Evolutionary conservation across 1,140 invertebrate genomes (phyloP), one percentile per base, ranked within the genome.

Genomic region (Ceratina japonica): DNA sequence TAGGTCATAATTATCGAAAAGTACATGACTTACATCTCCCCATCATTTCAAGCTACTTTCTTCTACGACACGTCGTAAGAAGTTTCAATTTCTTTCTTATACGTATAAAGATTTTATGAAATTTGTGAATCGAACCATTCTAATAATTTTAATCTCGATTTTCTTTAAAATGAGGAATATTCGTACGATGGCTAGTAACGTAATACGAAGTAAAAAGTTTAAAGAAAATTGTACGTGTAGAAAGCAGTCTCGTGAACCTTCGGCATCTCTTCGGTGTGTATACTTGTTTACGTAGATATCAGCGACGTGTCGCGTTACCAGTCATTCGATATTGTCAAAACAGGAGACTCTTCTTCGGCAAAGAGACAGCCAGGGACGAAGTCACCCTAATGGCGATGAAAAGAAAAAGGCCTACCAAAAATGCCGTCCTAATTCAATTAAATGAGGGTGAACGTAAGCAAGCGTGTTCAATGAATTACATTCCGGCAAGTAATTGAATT

Each of bases 291-390:
- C 78, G 54, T 59, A 52, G 65, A 64, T 37, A 65, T 59, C 63
- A 31, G 15, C 52, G 16, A 18, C 52, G 79, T 80, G 58, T 80
- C 79, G 59, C 59, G 51, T 80, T 80, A 77, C 79, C 8, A 31
- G 79, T 70, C 56, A 80, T 61, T 65, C 59, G 74, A 80, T 80
- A 80, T 70, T 80, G 58, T 58, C 74, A 69, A 80, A 80, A 76
- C 79, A 64, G 54, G 59, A 80, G 74, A 80, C 73, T n/a, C n/a
- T 80, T 70, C 51, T 70, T 80, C 54, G 54, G 66, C 22, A 37
- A 70, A 63, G 74, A n/a, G 20, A 18, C 54, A 61, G 51, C 24
- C 3, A 75, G 78, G 78, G 72, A 62, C 58, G 52, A 79, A 37
- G 58, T 62, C 54, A 68, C 78, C 78, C 72, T 44, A 49, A 74